These are phyloP conservation scores for Thaumatotibia leucotreta DNA, from an alignment of 1,140 invertebrate species.

Conservation along the genomic window DNA sequence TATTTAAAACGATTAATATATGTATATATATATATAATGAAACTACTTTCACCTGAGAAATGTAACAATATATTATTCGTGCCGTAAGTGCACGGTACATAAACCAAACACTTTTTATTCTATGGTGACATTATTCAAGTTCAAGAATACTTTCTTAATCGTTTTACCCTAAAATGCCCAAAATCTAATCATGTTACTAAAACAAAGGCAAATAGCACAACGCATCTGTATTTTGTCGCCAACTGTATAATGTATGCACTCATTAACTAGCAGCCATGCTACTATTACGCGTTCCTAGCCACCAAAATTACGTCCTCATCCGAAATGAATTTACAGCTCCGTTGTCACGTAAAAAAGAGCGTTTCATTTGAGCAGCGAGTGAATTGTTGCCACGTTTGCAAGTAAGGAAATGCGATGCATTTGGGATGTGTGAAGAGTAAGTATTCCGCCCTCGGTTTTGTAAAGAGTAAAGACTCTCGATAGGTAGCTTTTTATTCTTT, in stretches of 20 bases:
- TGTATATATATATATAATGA: too few relatives aligned
- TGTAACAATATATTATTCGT: too few relatives aligned
- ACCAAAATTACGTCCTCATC: neutral
- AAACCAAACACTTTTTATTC: too few relatives aligned
- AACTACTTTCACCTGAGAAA: too few relatives aligned
- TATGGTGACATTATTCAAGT: too few relatives aligned
- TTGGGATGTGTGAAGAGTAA: conserved; percentile 21
- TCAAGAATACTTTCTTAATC: too few relatives aligned
- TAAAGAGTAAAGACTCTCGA: neutral
- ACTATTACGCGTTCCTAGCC: neutral
- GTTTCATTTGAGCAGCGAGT: neutral
- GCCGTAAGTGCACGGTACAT: too few relatives aligned
- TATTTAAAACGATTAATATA: too few relatives aligned
- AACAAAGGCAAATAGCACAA: too few relatives aligned
- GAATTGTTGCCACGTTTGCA: conserved; percentile 25
- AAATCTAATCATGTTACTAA: too few relatives aligned
- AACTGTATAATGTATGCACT: neutral
- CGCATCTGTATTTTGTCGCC: neutral
- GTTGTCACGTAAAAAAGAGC: conserved; percentile 10
- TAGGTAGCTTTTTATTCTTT: too few relatives aligned
- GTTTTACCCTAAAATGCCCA: too few relatives aligned
- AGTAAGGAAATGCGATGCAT: conserved; percentile 31
- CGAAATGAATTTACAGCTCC: neutral
- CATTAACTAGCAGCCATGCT: neutral
- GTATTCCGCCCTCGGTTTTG: conserved; percentile 20